Conservation (phyloP, 2,797 vertebrate species). For the Neosilurus hyrtlii region DNA sequence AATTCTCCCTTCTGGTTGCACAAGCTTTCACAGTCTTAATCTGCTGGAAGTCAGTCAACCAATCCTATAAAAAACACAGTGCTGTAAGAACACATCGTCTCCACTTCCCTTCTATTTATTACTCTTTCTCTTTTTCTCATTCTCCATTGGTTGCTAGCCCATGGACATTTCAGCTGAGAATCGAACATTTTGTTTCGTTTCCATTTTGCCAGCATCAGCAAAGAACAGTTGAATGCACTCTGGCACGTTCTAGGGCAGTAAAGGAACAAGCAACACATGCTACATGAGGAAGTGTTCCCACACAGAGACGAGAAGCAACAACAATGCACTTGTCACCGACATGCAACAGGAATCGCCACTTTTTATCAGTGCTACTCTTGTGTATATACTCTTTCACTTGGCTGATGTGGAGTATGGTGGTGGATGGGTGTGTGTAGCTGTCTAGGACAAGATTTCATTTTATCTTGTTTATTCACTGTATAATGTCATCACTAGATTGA, state of each 20-base stretch:
- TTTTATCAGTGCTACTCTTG: not conserved
- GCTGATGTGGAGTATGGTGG: not conserved
- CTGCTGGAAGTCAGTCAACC: slow-evolving; percentile 21
- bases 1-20: slow-evolving; percentile 20
- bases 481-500: not conserved
- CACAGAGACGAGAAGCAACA: slow-evolving; percentile 3
- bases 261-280: slow-evolving; percentile 22
- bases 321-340: not conserved
- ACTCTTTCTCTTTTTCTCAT: slow-evolving; percentile 6
- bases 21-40: slow-evolving; percentile 7
- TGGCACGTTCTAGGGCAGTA: slow-evolving; percentile 13
- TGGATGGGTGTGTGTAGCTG: too few relatives aligned
- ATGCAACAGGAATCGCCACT: slow-evolving; percentile 6
- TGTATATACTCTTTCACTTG: not conserved
- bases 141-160: not conserved
- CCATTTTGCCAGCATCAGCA: slow-evolving; percentile 27
- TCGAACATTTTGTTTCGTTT: slow-evolving; percentile 11
- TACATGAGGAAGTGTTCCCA: slow-evolving; percentile 22
- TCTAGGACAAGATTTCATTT: not conserved
- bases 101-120: not conserved
- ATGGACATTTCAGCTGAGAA: slow-evolving; percentile 11
- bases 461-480: not conserved
- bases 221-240: not conserved
- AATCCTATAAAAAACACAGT: slow-evolving; percentile 28
- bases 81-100: not conserved